A percentile compares a stretch with the other conserved stretches of the same genome.
Evolutionary conservation across 2,797 vertebrate genomes (phyloP).

Genomic region (Sus cebifrons): DNA sequence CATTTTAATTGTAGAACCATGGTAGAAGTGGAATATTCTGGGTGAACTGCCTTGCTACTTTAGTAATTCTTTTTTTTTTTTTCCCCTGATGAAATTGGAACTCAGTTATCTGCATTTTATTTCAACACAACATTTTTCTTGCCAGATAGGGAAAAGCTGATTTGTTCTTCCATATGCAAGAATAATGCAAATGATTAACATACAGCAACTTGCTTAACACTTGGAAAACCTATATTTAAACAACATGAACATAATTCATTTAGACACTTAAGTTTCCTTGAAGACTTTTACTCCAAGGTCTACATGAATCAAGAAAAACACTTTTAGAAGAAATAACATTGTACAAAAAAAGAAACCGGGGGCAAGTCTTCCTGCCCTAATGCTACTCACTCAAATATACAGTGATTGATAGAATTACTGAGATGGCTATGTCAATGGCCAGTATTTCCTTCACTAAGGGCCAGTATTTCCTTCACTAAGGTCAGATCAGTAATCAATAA

Average conservation of each 20-base stretch:
- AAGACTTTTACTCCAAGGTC: constrained; percentile 49
- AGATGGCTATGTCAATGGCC: neutral
- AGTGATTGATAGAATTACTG: neutral
- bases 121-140: constrained; percentile 56
- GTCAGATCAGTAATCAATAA: constrained; percentile 8
- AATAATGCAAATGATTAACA: constrained; percentile 65
- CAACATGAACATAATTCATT: constrained; percentile 39
- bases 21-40: neutral
- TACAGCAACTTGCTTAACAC: neutral
- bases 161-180: constrained; percentile 51
- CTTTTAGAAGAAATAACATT: constrained; percentile 17
- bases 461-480: too few species aligned
- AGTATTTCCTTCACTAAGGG: constrained; percentile 2
- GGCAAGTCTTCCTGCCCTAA: neutral
- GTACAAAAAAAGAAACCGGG: neutral
- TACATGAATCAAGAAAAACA: constrained; percentile 33
- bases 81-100: constrained; percentile 11
- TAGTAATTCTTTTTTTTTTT: neutral
- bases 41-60: neutral
- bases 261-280: constrained; percentile 64
- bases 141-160: neutral
- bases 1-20: neutral
- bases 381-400: neutral
- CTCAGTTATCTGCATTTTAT: constrained; percentile 56
- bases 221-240: constrained; percentile 45